Percentiles rank a stretch among this genome's conserved stretches.
These are phyloP conservation scores for Macrosteles quadrilineatus DNA, from an alignment of 1,140 invertebrate species.

Conservation along the genomic window DNA sequence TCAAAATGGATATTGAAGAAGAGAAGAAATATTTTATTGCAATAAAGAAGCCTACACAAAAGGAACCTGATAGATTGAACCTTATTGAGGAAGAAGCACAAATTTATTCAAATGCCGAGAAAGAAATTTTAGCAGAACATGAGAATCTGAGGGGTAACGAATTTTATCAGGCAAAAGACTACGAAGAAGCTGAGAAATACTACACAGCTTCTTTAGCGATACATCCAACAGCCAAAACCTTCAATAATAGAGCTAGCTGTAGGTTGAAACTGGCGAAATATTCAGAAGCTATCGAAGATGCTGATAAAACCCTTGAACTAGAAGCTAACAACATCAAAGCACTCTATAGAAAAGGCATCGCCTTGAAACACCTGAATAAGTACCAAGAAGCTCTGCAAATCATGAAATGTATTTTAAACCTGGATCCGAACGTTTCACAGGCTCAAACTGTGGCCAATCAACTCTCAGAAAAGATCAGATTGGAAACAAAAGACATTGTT, in stretches of 20 bases:
- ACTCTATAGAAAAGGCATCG: constrained; percentile 55
- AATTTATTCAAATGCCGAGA: constrained; percentile 53
- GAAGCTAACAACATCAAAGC: constrained; percentile 69
- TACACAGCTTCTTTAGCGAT: constrained; percentile 64
- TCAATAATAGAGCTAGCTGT: constrained; percentile 70
- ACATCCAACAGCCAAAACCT: constrained; percentile 55
- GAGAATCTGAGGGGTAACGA: constrained; percentile 65
- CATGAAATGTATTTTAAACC: constrained; percentile 32
- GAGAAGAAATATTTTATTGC: background rate
- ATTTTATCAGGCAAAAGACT: constrained; percentile 64
- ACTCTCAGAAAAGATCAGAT: constrained; percentile 5
- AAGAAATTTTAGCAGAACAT: constrained; percentile 49
- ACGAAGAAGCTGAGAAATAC: constrained; percentile 61
- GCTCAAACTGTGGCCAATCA: constrained; percentile 33
- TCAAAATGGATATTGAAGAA: constrained; percentile 61
- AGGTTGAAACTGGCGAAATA: constrained; percentile 64
- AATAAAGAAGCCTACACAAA: constrained; percentile 38
- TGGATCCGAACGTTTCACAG: constrained; percentile 31
- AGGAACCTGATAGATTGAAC: constrained; percentile 6
- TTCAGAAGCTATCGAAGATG: constrained; percentile 62
- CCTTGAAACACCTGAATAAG: constrained; percentile 41
- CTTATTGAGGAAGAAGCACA: constrained; percentile 40
- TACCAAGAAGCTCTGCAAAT: constrained; percentile 38
- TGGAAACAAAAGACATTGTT: too few species aligned
- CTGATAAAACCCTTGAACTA: constrained; percentile 58